Evolutionary conservation across 2,797 vertebrate species (phyloP).

Genomic region (Etheostoma perlongum): DNA sequence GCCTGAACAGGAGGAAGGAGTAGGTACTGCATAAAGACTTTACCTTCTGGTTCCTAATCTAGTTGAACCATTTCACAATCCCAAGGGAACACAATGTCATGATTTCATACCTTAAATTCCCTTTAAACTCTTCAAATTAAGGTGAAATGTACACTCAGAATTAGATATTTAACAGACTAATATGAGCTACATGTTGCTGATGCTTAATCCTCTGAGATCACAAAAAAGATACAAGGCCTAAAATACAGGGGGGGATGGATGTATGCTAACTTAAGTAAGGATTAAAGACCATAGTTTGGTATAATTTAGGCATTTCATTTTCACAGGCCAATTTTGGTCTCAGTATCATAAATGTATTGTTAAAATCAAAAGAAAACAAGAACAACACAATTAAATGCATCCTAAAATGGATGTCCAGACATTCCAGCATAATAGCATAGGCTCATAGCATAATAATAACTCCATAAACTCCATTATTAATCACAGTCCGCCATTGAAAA

Average conservation of each 20-base stretch:
- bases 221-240: not conserved
- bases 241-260: not conserved
- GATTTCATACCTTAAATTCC: not conserved
- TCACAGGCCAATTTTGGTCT: not conserved
- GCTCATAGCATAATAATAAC: not conserved
- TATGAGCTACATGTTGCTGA: not conserved
- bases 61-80: conserved; percentile 23
- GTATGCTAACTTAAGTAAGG: not conserved
- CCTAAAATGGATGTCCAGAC: not conserved
- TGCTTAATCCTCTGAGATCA: not conserved
- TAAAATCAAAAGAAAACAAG: not conserved
- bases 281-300: not conserved
- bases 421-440: not conserved
- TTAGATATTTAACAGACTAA: not conserved
- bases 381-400: not conserved
- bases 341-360: not conserved
- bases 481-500: not conserved
- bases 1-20: conserved; percentile 25
- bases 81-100: not conserved
- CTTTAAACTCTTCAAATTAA: not conserved
- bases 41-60: conserved; percentile 40
- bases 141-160: not conserved
- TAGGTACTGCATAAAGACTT: conserved; percentile 38
- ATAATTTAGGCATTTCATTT: not conserved
- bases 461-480: not conserved